Conservation (phyloP, 2,888 invertebrate species). For the Rotaria sp. region DNA sequence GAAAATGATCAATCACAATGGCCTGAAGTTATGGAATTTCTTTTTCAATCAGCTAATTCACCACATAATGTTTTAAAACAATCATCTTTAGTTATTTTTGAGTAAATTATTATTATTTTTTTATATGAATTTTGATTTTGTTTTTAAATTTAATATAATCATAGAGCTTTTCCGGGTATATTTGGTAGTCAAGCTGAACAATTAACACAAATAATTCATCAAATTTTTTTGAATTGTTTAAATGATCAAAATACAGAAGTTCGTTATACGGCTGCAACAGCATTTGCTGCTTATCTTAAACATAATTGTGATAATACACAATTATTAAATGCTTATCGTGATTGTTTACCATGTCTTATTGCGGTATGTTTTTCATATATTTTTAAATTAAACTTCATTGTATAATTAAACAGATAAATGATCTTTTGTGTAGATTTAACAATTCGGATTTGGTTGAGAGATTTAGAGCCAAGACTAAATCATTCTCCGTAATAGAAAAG, state of each 20-base stretch:
- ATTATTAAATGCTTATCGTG: conserved; percentile 78
- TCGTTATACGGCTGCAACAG: conserved; percentile 59
- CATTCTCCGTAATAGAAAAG: too few relatives aligned
- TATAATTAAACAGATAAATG: too few relatives aligned
- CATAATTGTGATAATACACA: conserved; percentile 86
- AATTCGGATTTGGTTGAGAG: too few relatives aligned
- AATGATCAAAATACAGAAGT: conserved; percentile 43
- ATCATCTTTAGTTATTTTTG: conserved; percentile 85
- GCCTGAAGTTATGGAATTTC: conserved; percentile 84
- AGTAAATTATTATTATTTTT: conserved; percentile 60
- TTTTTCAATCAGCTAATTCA: conserved; percentile 86
- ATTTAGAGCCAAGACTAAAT: too few relatives aligned
- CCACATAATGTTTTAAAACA: conserved; percentile 76
- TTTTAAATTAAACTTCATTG: too few relatives aligned
- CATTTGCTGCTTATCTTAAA: conserved; percentile 68
- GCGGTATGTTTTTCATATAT: conserved; percentile 46
- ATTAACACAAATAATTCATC: conserved; percentile 83
- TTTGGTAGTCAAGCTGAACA: conserved; percentile 89
- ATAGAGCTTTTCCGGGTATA: conserved; percentile 83
- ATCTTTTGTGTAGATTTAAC: neutral
- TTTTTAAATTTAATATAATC: conserved; percentile 42
- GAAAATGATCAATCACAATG: conserved; percentile 90
- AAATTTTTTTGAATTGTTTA: conserved; percentile 65
- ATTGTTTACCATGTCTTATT: conserved; percentile 65
- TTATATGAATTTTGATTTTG: neutral